phyloP scores from a whole-genome alignment of 2,113 vertebrate species.

The Hyperopisus bebe region DNA sequence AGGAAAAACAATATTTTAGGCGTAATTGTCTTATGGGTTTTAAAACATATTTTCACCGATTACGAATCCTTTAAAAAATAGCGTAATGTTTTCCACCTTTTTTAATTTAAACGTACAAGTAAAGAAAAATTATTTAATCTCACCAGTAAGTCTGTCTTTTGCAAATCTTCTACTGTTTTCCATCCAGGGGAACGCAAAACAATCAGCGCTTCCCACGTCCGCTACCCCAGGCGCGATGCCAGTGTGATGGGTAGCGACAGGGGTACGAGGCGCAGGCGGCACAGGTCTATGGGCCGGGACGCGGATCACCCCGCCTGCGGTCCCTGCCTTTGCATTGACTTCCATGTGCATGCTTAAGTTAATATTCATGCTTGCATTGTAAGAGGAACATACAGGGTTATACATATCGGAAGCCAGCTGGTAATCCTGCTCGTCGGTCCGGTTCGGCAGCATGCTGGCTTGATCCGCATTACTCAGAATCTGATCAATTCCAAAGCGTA shows the following conservation, averaged over 20 bases:
- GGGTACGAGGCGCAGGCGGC: conserved; percentile 53
- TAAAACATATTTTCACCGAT: background rate
- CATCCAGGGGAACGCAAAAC: conserved; percentile 88
- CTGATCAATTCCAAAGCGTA: conserved; percentile 87
- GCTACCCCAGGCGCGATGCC: conserved; percentile 60
- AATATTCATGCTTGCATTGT: conserved; percentile 79
- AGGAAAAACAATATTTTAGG: background rate
- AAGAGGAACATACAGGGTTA: conserved; percentile 70
- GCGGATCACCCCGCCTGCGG: conserved; percentile 75
- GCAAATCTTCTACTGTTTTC: conserved; percentile 74
- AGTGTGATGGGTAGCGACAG: conserved; percentile 54
- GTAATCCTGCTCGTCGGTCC: conserved; percentile 65
- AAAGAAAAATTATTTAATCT: conserved; percentile 28
- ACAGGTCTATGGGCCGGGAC: conserved; percentile 84
- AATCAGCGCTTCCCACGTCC: conserved; percentile 61
- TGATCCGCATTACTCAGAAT: conserved; percentile 79
- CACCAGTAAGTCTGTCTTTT: conserved; percentile 89
- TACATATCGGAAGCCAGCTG: conserved; percentile 61
- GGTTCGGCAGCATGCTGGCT: conserved; percentile 63
- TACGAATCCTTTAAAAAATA: background rate
- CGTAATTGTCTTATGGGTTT: background rate
- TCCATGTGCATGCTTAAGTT: conserved; percentile 73
- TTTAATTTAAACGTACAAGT: background rate
- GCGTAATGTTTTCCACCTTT: background rate
- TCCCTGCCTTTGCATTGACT: conserved; percentile 71